Evolutionary conservation across 2,888 invertebrate species (phyloP), one percentile per base, ranked within the genome.

Genomic region (Pherbina coryleti): DNA sequence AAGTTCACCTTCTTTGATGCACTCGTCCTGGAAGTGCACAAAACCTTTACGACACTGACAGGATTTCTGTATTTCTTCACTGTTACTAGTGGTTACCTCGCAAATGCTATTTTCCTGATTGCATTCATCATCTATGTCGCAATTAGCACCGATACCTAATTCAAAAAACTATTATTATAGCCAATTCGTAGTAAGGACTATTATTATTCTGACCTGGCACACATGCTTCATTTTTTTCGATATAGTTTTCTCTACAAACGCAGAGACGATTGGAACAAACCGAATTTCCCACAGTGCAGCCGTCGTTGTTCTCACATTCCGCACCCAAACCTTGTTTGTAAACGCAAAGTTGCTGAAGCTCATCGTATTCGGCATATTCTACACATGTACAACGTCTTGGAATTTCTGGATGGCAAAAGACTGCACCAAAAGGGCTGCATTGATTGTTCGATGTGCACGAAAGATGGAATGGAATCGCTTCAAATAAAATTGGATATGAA

Each of bases 371-470:
- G 5, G 89, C 88, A 79, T 87, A 89, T 25, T 87, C 84, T 78
- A 86, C 86, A 76, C 90, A 90, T 9, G 85, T 86, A 78, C 90
- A 90, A 22, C 86, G 84, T 82, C 87, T 85, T 11, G 87, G 88
- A 74, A 86, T 83, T 66, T 84, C 82, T 3, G 85, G 73, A 44
- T 82, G 82, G 67, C 87, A 86, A 79, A 80, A 86, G 75, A 86
- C 83, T 60, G 86, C 86, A n/a, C 90, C 90, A 73, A 84, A 90
- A 5, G 90, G 89, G 82, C 89, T 88, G 77, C 90, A 90, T 81
- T 90, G 90, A 79, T 87, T 89, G 81, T 87, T 85, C 78, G 86
- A 86, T 22, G 87, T 87, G 81, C 90, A 90, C 25, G 89, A 86
- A 75, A 87, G 82, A 49, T 87, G 85, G 81, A 84, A 86, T 81